Base-by-base conservation (phyloP, 2,113 vertebrate species). In the Amphilophus citrinellus region DNA sequence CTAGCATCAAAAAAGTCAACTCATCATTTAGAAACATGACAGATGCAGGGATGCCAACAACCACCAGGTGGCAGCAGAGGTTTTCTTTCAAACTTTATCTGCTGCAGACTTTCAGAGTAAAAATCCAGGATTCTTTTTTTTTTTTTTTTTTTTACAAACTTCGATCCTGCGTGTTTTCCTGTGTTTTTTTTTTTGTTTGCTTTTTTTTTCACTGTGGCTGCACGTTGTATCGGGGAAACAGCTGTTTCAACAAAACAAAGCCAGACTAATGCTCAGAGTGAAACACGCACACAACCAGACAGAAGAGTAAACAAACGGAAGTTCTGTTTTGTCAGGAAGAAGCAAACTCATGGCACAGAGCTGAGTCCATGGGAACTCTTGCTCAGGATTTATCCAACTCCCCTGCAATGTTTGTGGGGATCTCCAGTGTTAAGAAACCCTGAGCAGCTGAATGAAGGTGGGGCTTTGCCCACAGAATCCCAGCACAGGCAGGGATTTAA, bases 391-490 rank as follows among this genome's bases (percentile, higher is more conserved):
- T 77, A 65, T 32, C 81, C 77, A 57, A 68, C 18, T 44, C 77
- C 76, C 63, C 60, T 61, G 50, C 61, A 3, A 3, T 57, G 63
- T 77, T 77, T 89, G 88, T 11, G 50, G 86, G 85, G 80, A 90
- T 88, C 15, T 87, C 79, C 84, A 81, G 39, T 59, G 87, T 89
- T 58, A n/a, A 86, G 63, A 91, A 80, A 83, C 37, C 59, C 57
- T 60, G 3, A 83, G 88, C 94, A 93, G 89, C 93, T 94, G 85
- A 78, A 56, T 88, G 81, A 88, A 87, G 88, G 89, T 84, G 90
- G 84, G 82, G 85, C 78, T 60, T 79, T 42, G 71, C 58, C 79
- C 80, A 65, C 89, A 88, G 80, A 76, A 86, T 84, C 56, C 58
- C 77, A 86, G 73, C 78, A 60, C 84, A 63, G 86, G 39, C 77